Evolutionary conservation across 1,140 invertebrate species (phyloP), one percentile per base, ranked within the genome.

Genomic region (Euschistus heros): DNA sequence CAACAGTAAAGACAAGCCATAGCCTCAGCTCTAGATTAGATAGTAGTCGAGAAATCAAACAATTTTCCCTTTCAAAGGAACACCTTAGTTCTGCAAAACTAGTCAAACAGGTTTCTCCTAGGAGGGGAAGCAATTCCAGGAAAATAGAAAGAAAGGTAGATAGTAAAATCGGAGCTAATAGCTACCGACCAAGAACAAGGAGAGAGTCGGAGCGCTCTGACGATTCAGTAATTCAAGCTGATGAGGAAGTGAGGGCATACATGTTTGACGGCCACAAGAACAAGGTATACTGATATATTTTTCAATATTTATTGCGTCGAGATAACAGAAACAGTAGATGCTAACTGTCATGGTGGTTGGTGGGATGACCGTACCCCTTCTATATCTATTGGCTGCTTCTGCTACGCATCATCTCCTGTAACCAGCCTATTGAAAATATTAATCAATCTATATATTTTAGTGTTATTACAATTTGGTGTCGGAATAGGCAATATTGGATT

Each of bases 221-320:
- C 26, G 65, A 66, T 37, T 64, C 55, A n/a, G 52, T 64, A 17
- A 18, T 62, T 13, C 50, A 50, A 33, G 62, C 66, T 37, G 66
- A 67, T 24, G 66, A 67, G 59, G 62, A 67, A 57, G 62, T 67
- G 44, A 37, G 66, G 52, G 66, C 66, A 26, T 66, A 62, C 22
- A 66, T 66, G 65, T 66, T 63, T 54, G 47, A 52, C 18, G 33
- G 33, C 33, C 33, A 37, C 13, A 37, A 37, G 33, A 78, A 73
- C 67, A 75, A 74, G 74, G 75, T 60, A 47, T 54, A 17, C 50
- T 37, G 33, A 37, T 10, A 4, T 6, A 10, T 37, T 37, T 37
- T 10, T 37, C 33, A 37, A 37, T 37, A 37, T 10, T 37, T 37
- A 37, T 37, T 10, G 10, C 33, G 33, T 37, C 33, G 10, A 37